Evolutionary conservation across 2,797 vertebrate genomes (phyloP), one percentile per base, ranked within the genome.

Genomic region (Pseudochaenichthys georgianus): DNA sequence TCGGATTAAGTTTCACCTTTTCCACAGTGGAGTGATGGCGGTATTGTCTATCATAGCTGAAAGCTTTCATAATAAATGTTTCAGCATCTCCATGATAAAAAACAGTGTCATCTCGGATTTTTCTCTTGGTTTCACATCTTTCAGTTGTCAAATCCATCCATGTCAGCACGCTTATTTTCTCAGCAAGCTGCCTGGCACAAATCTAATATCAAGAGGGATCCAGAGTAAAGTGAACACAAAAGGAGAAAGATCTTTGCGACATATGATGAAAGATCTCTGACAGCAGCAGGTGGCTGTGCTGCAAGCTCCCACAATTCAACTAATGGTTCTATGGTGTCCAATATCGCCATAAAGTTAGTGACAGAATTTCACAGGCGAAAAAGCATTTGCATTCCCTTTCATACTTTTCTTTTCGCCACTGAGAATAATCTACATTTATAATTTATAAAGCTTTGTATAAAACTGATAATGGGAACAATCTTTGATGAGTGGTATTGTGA

Each of bases 1-100:
- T 91, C 69, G 64, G 86, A 93, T 93, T 90, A 90, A 48, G 75
- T 81, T 89, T 75, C 67, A 68, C 83, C 78, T 89, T 88, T 82
- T 54, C 72, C 31, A 68, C 67, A 16, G 55, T 13, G 47, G 77
- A 77, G 70, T 54, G 87, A 89, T 57, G 60, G 64, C 15, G 1
- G 83, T 42, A 43, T 81, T 67, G 70, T 62, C 75, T 69, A 78
- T 87, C 50, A 51, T 7, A 9, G 77, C 64, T 89, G 75, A 89
- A 81, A 68, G 76, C 65, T 87, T 86, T 85, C 66, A 81, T 84
- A 77, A 89, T 82, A 55, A 90, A 89, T 82, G 82, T 75, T 77
- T 83, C 61, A 63, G 63, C 76, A 70, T 78, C 69, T 73, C 41
- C 19, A 15, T 64, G 65, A 87, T 80, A 77, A 48, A 51, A 76